A percentile compares a stretch with the other conserved stretches of the same genome.
phyloP scores from a whole-genome alignment of 2,888 invertebrate genomes.

The Pollenia amentaria region DNA sequence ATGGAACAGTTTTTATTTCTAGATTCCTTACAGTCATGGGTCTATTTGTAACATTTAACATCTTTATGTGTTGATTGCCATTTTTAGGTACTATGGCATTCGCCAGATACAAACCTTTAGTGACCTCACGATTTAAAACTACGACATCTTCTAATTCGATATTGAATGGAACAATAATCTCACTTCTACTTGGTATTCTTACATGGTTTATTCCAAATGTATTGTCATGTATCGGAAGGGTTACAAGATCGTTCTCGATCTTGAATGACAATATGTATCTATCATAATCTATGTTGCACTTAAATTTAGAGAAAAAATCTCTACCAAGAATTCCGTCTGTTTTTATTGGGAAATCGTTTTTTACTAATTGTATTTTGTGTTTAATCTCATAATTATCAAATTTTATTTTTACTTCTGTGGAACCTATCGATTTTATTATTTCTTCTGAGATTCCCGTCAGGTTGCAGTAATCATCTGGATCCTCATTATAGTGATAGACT shows the following conservation, averaged over 20 bases:
- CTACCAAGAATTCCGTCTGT: constrained; percentile 61
- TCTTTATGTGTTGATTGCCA: background rate
- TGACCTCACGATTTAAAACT: no score
- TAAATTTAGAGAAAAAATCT: constrained; percentile 44
- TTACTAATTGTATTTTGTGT: constrained; percentile 34
- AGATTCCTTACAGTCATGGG: background rate
- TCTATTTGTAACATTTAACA: no score
- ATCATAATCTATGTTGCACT: no score
- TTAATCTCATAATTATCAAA: background rate
- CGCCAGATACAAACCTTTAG: no score
- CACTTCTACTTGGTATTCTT: no score
- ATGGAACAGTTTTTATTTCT: constrained; percentile 15
- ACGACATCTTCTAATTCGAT: no score
- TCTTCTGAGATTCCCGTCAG: constrained; percentile 37
- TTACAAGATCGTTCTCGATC: no score
- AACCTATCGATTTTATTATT: constrained; percentile 29
- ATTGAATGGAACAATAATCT: no score
- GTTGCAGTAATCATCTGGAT: constrained; percentile 29
- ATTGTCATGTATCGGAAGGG: no score
- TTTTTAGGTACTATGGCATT: no score
- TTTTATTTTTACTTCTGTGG: constrained; percentile 15
- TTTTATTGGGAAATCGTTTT: constrained; percentile 39
- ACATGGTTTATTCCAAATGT: no score
- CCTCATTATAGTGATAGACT: constrained; percentile 15
- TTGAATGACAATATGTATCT: no score